Evolutionary conservation across 2,888 invertebrate genomes (phyloP), one percentile per base, ranked within the genome.

Genomic region (Ametastegia equiseti): DNA sequence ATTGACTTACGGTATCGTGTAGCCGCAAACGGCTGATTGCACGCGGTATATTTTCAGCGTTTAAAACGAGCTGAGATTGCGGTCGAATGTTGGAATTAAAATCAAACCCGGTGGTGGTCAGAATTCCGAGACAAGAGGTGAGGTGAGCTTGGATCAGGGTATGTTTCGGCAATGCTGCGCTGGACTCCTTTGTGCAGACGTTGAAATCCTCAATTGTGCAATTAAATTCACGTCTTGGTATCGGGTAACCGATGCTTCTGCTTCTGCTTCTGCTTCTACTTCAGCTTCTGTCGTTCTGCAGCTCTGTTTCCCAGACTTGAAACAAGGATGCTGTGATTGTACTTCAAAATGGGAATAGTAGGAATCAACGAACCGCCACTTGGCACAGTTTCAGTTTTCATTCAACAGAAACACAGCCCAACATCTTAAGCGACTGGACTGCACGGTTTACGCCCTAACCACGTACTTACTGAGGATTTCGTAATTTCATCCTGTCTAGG

Each of bases 371-470:
- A 60, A 60, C 47, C 75, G 54, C 23, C 50, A 45, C 30, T 75
- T 75, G 75, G 75, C 75, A 75, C 50, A 75, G 75, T 54, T 54
- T 75, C 75, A 75, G 54, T 23, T 33, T 75, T 54, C 19, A 75
- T 75, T 75, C 75, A 54, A 75, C 36, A 27, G 45, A 75, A 75
- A 54, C 27, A n/a, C n/a, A n/a, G n/a, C 23, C 50, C 23, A 11
- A 1, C 1, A 27, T n/a, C 19, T 36, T 71, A n/a, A n/a, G n/a
- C n/a, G n/a, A n/a, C n/a, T n/a, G n/a, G n/a, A n/a, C 47, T 27
- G 19, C 30, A 30, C 45, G 71, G 71, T 71, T 71, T 47, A 47
- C 30, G 47, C 27, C 71, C 71, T 47, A 47, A 71, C 42, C 71
- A 71, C 71, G 71, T 71, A 71, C 27, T 27, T 45, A 45, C 47